Base-by-base conservation (phyloP, 1,140 invertebrate species). In the Sycobia sp. region DNA sequence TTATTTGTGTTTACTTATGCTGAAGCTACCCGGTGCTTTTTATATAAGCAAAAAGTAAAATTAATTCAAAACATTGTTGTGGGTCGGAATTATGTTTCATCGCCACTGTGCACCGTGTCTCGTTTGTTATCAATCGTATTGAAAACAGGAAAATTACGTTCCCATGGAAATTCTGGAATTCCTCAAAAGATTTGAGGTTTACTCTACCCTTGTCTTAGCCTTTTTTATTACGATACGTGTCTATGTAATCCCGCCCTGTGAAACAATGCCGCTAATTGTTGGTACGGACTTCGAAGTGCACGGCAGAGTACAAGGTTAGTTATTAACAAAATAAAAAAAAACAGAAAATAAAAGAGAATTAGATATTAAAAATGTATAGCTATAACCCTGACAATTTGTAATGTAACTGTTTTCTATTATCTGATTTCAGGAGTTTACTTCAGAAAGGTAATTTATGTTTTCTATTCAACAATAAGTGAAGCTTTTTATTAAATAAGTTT, bases 201-300 rank as follows among this genome's bases (percentile, higher is more conserved):
- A 65, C 41, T 65, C 62, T n/a, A 46, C 32, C 8, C 46, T 65
- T 4, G 18, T 65, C 7, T 13, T 65, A 13, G 9, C 22, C 4
- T 54, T 65, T 53, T 43, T 65, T 1, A 13, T 58, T 25, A 0
- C 34, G 0, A 11, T 65, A 0, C 55, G 14, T 1, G 22, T 27
- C 0, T 32, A 38, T 11, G 36, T 47, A 11, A 20, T 11, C 11
- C 29, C 22, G 10, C 39, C 46, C 11, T 27, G n/a, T 8, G 16
- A 46, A 11, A 20, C 41, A 1, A 77, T 75, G 72, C 67, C 74
- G 34, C 75, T 67, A 49, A 61, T 82, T 34, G 13, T 82, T 34
- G 75, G 81, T 16, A 72, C 87, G 11, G 84, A 88, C 72, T 88
- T 87, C 71, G 86, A 88, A 75, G 84, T 88, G 4, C 87, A 77